Conservation (phyloP, 1,140 invertebrate genomes). For the Pogonomyrmex barbatus region DNA sequence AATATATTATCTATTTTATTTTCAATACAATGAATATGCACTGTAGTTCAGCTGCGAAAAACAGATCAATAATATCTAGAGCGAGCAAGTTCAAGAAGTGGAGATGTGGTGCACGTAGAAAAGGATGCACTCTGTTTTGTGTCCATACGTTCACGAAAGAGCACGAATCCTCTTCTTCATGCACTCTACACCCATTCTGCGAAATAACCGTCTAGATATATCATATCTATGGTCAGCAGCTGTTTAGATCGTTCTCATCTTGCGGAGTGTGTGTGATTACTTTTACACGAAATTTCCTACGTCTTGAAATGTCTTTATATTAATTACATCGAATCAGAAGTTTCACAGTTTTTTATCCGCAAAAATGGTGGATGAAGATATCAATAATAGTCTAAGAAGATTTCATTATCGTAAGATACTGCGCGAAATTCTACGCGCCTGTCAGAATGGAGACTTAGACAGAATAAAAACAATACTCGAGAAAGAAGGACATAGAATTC, state of each 20-base stretch:
- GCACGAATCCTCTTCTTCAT: no score
- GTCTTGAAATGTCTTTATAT: background rate
- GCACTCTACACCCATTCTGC: no score
- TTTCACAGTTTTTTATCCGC: background rate
- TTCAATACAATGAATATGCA: no score
- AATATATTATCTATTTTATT: no score
- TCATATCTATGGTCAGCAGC: background rate
- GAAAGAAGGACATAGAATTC: slow-evolving; percentile 45
- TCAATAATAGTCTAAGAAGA: background rate
- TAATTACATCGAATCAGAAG: slow-evolving; percentile 2
- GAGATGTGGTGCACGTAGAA: no score
- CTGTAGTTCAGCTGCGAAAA: no score
- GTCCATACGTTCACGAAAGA: no score
- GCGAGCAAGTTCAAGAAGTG: no score
- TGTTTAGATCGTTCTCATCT: background rate
- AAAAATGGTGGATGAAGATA: background rate
- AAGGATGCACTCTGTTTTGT: no score
- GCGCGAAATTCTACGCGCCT: slow-evolving; percentile 74
- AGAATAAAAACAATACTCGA: slow-evolving; percentile 66
- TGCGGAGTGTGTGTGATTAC: no score
- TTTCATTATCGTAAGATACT: slow-evolving; percentile 44
- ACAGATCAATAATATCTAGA: no score
- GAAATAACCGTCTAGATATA: no score
- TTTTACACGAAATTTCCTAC: background rate
- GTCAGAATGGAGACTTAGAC: slow-evolving; percentile 74